Evolutionary conservation across 2,797 vertebrate species (phyloP), one percentile per base, ranked within the genome.

Genomic region (Mallotus villosus): DNA sequence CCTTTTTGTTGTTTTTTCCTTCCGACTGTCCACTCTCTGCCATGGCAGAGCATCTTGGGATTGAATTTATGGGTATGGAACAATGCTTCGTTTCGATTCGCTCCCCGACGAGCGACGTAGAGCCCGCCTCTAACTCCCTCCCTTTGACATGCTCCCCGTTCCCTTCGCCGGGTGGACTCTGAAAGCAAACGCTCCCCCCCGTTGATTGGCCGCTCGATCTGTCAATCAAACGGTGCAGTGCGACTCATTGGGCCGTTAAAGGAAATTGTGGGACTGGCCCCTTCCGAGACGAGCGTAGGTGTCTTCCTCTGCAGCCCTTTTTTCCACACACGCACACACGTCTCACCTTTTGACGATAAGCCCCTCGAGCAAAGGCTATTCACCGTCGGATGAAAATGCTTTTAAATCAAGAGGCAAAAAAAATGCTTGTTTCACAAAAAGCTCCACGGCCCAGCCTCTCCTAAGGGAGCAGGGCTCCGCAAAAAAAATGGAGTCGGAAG

Each of bases 51-150:
- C 97, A 98, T 94, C 96, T 99, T 94, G 96, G 97, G 95, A 97
- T 98, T 97, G 97, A 98, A 94, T 97, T 98, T 94, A 97, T 98
- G 96, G 97, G 97, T 99, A 99, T 92, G 97, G 92, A 97, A 94
- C 90, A 82, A 94, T 89, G 92, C 88, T 92, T 93, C 88, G 87
- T 95, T 94, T 94, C 93, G 91, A 92, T 91, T 94, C 49, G 49
- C 49, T 51, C 91, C 92, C 92, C 90, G 91, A 90, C 80, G 12
- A 51, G 49, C 88, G 92, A 91, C 89, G 19, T 72, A 84, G 86
- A 92, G 89, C 85, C 85, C 89, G 86, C 83, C 78, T 91, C 85
- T 85, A 90, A 72, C 76, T 83, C 78, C 86, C 83, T 82, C 71
- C 55, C 22, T 92, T 91, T 90, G 88, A 92, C 88, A 85, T 88